Conservation (phyloP, 2,113 vertebrate species). For the Empidonax alnorum region DNA sequence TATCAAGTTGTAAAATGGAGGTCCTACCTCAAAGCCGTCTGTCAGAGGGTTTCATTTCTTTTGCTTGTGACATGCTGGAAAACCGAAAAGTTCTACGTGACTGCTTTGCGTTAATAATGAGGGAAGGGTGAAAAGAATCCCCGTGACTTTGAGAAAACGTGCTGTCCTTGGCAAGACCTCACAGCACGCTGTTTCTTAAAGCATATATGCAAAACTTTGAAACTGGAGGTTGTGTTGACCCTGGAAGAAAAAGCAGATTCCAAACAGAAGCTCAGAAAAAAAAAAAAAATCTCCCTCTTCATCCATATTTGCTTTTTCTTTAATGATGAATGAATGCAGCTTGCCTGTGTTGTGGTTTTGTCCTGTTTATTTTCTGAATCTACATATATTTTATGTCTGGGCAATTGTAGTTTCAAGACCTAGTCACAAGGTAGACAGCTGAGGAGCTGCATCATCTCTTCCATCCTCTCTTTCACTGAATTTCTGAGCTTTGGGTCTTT, state of each 20-base stretch:
- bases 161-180: neutral
- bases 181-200: neutral
- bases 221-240: neutral
- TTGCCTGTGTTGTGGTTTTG: neutral
- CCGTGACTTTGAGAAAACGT: neutral
- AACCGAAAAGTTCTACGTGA: neutral
- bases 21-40: neutral
- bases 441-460: neutral
- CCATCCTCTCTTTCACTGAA: neutral
- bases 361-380: neutral
- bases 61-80: neutral
- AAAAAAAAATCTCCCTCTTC: neutral
- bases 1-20: neutral
- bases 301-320: neutral
- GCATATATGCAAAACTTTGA: neutral
- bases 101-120: neutral
- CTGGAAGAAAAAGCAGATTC: conserved; percentile 4
- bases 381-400: neutral
- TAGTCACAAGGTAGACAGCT: neutral
- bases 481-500: neutral
- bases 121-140: neutral
- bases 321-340: neutral
- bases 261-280: neutral
- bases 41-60: neutral
- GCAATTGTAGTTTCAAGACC: neutral